A percentile compares a stretch with the other conserved stretches of the same genome.
phyloP scores from a whole-genome alignment of 1,140 invertebrate genomes.

The Drosophila prosaltans region DNA sequence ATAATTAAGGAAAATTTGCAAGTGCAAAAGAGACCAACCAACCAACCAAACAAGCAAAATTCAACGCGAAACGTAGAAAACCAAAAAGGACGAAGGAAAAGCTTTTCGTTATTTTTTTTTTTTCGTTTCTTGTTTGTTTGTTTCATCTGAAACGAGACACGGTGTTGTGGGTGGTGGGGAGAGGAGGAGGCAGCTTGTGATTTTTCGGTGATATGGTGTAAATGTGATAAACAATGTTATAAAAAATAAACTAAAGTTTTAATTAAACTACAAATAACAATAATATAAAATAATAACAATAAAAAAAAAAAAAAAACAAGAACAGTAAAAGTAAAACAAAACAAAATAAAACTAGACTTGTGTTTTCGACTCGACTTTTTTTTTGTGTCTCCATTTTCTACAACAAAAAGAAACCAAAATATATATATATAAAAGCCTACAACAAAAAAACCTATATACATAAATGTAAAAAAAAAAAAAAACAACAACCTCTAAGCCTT shows the following conservation, averaged over 20 bases:
- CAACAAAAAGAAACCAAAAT: slow-evolving; percentile 16
- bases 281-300: slow-evolving; percentile 39
- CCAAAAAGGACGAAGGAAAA: background rate
- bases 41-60: slow-evolving; percentile 1
- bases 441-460: slow-evolving; percentile 54
- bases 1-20: slow-evolving; percentile 66
- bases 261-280: slow-evolving; percentile 57
- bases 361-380: slow-evolving; percentile 61
- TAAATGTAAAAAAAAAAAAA: background rate
- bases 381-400: slow-evolving; percentile 59
- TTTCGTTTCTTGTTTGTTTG: background rate
- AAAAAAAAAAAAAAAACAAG: background rate
- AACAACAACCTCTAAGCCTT: slow-evolving; percentile 66
- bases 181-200: slow-evolving; percentile 60
- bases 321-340: slow-evolving; percentile 14
- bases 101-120: background rate
- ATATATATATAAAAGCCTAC: slow-evolving; percentile 2
- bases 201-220: slow-evolving; percentile 81
- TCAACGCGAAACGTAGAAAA: slow-evolving; percentile 5
- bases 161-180: background rate
- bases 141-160: background rate
- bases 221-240: slow-evolving; percentile 79
- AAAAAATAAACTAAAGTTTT: slow-evolving; percentile 57
- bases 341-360: slow-evolving; percentile 28
- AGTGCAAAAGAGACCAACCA: slow-evolving; percentile 71